Evolutionary conservation across 2,113 vertebrate species (phyloP).

Genomic region (Mustelus asterias): DNA sequence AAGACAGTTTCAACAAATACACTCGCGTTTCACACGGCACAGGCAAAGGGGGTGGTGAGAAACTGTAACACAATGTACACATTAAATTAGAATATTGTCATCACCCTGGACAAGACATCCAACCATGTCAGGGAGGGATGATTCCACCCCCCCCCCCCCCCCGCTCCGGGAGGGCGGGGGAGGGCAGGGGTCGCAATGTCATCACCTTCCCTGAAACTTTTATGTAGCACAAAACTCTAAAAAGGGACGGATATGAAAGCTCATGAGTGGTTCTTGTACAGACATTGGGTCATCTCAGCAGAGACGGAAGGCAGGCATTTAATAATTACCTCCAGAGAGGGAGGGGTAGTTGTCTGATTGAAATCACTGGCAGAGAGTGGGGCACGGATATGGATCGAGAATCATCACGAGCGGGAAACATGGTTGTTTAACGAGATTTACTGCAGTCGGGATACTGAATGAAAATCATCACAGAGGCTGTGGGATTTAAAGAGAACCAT

Average conservation of each 20-base stretch:
- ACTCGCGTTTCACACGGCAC: background rate
- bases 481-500: background rate
- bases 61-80: background rate
- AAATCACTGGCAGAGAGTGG: background rate
- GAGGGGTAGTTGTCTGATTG: too few relatives aligned
- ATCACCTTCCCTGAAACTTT: background rate
- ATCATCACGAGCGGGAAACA: background rate
- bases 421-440: too few relatives aligned
- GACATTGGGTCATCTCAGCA: background rate
- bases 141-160: background rate
- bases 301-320: background rate
- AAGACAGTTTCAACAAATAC: slow-evolving; percentile 4
- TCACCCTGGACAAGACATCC: background rate
- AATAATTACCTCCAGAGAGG: background rate
- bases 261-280: background rate
- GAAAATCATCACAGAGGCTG: background rate
- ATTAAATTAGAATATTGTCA: background rate
- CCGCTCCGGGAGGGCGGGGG: too few relatives aligned
- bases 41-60: too few relatives aligned
- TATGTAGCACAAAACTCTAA: too few relatives aligned
- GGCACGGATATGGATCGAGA: background rate
- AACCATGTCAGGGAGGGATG: background rate
- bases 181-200: background rate
- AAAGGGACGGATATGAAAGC: background rate
- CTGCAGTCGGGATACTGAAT: background rate